A percentile compares a stretch with the other conserved stretches of the same genome.
Conservation (phyloP, 1,140 invertebrate genomes). For the Aplysia californica region DNA sequence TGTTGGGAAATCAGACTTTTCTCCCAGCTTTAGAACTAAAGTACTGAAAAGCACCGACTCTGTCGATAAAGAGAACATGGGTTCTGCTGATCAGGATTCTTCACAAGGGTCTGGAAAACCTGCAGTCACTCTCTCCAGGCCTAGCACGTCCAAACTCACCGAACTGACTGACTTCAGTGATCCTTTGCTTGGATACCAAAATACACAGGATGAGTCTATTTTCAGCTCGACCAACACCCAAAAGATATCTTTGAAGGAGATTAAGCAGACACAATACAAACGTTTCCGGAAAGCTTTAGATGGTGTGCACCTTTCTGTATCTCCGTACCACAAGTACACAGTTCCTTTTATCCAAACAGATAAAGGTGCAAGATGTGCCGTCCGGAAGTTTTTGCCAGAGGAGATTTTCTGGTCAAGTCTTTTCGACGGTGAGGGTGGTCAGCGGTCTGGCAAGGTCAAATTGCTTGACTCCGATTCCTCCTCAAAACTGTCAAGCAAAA, state of each 20-base stretch:
- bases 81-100: no score
- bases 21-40: no score
- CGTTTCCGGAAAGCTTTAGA: slow-evolving; percentile 81
- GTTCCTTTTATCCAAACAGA: slow-evolving; percentile 92
- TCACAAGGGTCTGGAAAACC: no score
- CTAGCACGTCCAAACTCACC: slow-evolving; percentile 23
- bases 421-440: slow-evolving; percentile 51
- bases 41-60: no score
- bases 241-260: slow-evolving; percentile 47
- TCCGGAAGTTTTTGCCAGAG: slow-evolving; percentile 82
- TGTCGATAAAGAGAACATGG: no score
- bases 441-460: slow-evolving; percentile 38
- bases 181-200: slow-evolving; percentile 64
- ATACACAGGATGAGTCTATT: slow-evolving; percentile 63
- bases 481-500: slow-evolving; percentile 29
- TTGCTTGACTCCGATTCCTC: slow-evolving; percentile 32
- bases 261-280: slow-evolving; percentile 42
- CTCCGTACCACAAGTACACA: slow-evolving; percentile 86
- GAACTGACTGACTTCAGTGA: slow-evolving; percentile 66
- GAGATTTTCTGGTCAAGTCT: slow-evolving; percentile 82
- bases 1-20: no score
- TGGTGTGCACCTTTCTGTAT: slow-evolving; percentile 83
- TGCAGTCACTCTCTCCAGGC: no score
- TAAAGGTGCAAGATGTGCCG: slow-evolving; percentile 79
- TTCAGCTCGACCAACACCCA: slow-evolving; percentile 50